Base-by-base conservation (phyloP, 30 jellyfish, hydroid and myxozoan species). In the Aurelia aurita region DNA sequence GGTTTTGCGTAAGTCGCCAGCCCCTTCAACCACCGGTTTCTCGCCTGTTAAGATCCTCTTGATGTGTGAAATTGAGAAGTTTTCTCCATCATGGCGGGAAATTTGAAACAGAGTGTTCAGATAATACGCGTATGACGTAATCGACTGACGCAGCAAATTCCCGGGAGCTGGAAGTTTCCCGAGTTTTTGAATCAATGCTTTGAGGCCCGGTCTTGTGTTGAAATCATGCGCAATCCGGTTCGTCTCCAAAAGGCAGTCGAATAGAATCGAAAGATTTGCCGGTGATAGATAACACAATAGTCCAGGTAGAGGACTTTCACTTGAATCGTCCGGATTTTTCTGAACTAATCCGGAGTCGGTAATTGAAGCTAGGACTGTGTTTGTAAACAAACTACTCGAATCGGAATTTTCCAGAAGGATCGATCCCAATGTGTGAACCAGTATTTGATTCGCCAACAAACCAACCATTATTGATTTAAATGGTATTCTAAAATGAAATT, bases 11-110 rank as follows among this genome's bases (percentile, higher is more conserved):
- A 77, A 63, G 18, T 80, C 96, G 69, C 58, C 67, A 20, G 79
- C 12, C 46, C 89, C 62, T n/a, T 92, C 98, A 15, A 92, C 72
- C 19, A 18, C 28, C 14, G 94, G 55, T 60, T 85, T 84, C 43
- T 94, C 99, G 31, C 99, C 99, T 3, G 96, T 94, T 34, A 94
- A 74, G 60, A 86, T 86, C 39, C 99, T 60, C 68, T 94, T 94
- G 31, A 89, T 94, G 86, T 88, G 96, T 26, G 99, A 94, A 39
- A 94, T 94, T 35, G 99, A 94, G 47, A 94, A 88, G 28, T 78
- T 76, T 58, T 94, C 99, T 1, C 99, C 99, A 58, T 94, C 99
- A 61, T 94, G 97, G 25, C 97, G 88, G 0, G 99, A 94, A 34
- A 94, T 94, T 60, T 94, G 99, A 68, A 94, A 94, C 74, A 94